Evolutionary conservation across 2,113 vertebrate species (phyloP), one percentile per base, ranked within the genome.

Genomic region (Dermatemys mawii): DNA sequence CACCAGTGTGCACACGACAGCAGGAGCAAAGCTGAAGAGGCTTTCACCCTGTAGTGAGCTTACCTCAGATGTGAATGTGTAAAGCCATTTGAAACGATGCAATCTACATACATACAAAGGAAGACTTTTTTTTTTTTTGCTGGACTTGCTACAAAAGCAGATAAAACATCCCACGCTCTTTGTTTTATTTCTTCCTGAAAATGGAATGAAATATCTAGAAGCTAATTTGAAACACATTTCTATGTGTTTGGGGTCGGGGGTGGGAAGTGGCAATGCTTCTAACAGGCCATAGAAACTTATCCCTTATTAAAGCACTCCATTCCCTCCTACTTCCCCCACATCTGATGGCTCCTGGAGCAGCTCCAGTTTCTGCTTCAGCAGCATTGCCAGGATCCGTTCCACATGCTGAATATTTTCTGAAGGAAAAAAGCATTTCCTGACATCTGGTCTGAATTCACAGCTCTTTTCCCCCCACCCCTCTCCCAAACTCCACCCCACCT

Each of bases 401-500:
- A 90, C 94, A 96, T 73, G 94, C 94, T 57, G 88, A 92, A 90
- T 75, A 41, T 8, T 84, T 96, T 89, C 92, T 94, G 90, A 94
- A 84, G 27, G 83, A 92, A 95, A 29, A 93, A 95, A 88, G 49
- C 84, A 92, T 88, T 97, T 97, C 96, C 96, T 96, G 96, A 95
- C 96, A 97, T 96, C 95, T 97, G 97, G 63, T 97, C 80, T 78
- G 88, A 93, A 95, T 97, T 90, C 46, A 29, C n/a, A 49, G 24
- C 73, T 89, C 84, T 88, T n/a, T 83, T 93, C 70, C 86, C n/a
- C n/a, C n/a, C n/a, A n/a, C n/a, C n/a, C n/a, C n/a, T 91, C 91
- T 93, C 81, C 89, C 85, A 26, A 63, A 63, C 26, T 70, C 21
- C 0, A 54, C 19, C 5, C 27, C 32, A 21, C n/a, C n/a, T 76